A percentile compares a stretch with the other conserved stretches of the same genome.
These are phyloP conservation scores for Dinocampus coccinellae DNA, from an alignment of 2,888 invertebrate genomes.

Conservation along the genomic window DNA sequence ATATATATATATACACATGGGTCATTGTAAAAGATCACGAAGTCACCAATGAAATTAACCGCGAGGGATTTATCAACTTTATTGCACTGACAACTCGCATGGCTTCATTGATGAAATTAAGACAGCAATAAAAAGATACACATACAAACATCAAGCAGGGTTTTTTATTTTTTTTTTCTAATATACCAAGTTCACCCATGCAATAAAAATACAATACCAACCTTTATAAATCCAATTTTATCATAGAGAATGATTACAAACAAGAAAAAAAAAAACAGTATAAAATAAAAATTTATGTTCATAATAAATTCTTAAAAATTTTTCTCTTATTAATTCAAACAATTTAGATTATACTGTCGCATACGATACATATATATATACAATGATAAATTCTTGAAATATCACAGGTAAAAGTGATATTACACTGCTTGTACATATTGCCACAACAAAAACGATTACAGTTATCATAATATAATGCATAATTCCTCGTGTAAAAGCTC, in stretches of 20 bases:
- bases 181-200: background rate
- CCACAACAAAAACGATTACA: conserved; percentile 44
- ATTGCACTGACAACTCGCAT: conserved; percentile 26
- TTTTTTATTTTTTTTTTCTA: background rate
- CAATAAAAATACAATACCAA: too few relatives aligned
- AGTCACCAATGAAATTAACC: conserved; percentile 40
- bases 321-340: too few relatives aligned
- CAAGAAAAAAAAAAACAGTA: too few relatives aligned
- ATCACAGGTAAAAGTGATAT: conserved; percentile 15
- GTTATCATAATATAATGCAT: conserved; percentile 52
- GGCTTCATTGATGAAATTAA: conserved; percentile 37
- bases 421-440: background rate
- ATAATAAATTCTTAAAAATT: too few relatives aligned
- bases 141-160: background rate
- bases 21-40: conserved; percentile 31
- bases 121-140: conserved; percentile 32
- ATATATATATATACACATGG: conserved; percentile 6
- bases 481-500: conserved; percentile 54
- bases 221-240: too few relatives aligned
- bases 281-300: too few relatives aligned
- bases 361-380: background rate
- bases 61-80: conserved; percentile 39
- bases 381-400: background rate
- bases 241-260: too few relatives aligned
- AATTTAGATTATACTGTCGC: background rate